These are phyloP conservation scores for Aphelocoma coerulescens DNA, from an alignment of 2,113 vertebrate species.

Conservation along the genomic window DNA sequence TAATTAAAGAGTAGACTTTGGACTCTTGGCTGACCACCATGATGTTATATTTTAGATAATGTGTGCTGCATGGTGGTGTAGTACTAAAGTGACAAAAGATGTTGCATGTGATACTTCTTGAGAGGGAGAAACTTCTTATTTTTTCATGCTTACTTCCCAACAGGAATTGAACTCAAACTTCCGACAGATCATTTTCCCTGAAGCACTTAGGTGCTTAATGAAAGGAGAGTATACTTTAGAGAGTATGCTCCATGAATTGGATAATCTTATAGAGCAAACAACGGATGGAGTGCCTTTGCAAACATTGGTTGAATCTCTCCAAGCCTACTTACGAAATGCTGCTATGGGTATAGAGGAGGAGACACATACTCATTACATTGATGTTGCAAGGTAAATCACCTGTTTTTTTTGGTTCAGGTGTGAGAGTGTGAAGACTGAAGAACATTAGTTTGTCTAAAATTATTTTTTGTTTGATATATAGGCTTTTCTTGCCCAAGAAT, in stretches of 20 bases:
- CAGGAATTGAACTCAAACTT: constrained; percentile 98
- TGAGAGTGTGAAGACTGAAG: not conserved
- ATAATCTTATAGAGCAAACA: constrained; percentile 90
- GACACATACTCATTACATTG: constrained; percentile 85
- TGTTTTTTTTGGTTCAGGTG: not conserved
- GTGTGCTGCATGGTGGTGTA: not conserved
- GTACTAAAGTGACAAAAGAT: not conserved
- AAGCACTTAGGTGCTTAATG: constrained; percentile 92
- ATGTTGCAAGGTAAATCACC: constrained; percentile 84
- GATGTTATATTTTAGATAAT: not conserved
- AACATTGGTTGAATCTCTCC: constrained; percentile 85
- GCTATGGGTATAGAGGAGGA: constrained; percentile 89
- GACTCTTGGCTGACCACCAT: not conserved
- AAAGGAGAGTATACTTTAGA: constrained; percentile 95
- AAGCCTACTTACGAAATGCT: constrained; percentile 82
- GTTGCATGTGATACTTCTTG: not conserved
- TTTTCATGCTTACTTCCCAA: not conserved
- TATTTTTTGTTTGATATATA: not conserved
- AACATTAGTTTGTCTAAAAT: not conserved
- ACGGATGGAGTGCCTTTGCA: constrained; percentile 89
- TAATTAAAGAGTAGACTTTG: not conserved
- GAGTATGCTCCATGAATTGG: constrained; percentile 89
- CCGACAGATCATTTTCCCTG: constrained; percentile 97
- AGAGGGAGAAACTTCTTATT: not conserved
- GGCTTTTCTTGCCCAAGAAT: not conserved